phyloP scores from a whole-genome alignment of 2,113 vertebrate genomes.

The Melospiza melodia region DNA sequence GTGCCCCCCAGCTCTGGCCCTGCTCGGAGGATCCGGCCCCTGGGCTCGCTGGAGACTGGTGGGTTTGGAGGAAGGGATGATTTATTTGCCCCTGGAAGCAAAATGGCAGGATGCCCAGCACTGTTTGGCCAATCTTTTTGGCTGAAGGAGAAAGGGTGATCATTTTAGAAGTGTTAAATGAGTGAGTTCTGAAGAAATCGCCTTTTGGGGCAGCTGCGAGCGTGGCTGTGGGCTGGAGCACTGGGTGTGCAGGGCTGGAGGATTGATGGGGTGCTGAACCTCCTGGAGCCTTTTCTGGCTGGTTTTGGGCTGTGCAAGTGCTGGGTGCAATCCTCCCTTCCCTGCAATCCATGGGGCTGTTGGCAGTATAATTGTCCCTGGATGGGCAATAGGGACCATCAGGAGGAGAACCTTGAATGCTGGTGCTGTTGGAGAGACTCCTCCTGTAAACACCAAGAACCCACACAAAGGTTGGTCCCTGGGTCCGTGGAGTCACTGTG shows the following conservation, averaged over 20 bases:
- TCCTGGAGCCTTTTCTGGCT: not conserved
- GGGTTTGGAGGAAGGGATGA: not conserved
- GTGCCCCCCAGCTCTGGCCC: not conserved
- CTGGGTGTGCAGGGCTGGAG: not conserved
- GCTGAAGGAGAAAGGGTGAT: not conserved
- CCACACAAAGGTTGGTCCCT: fast-evolving
- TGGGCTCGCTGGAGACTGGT: fast-evolving
- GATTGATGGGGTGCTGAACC: not conserved
- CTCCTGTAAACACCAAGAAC: not conserved
- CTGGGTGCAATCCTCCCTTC: not conserved
- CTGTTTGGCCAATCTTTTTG: not conserved
- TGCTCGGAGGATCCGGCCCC: fast-evolving
- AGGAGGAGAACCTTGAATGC: not conserved
- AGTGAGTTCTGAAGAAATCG: not conserved
- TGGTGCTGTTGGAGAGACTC: fast-evolving
- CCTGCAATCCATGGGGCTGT: not conserved
- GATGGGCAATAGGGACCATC: fast-evolving
- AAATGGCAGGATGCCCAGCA: conserved; percentile 3
- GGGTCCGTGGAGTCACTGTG: not conserved
- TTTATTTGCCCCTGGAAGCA: not conserved
- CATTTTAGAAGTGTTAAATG: not conserved
- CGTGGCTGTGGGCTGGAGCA: fast-evolving
- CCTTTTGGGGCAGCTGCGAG: not conserved
- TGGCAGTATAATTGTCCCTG: fast-evolving
- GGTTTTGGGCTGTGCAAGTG: fast-evolving